Conservation (phyloP, 2,113 vertebrate genomes). For the Pavo muticus region DNA sequence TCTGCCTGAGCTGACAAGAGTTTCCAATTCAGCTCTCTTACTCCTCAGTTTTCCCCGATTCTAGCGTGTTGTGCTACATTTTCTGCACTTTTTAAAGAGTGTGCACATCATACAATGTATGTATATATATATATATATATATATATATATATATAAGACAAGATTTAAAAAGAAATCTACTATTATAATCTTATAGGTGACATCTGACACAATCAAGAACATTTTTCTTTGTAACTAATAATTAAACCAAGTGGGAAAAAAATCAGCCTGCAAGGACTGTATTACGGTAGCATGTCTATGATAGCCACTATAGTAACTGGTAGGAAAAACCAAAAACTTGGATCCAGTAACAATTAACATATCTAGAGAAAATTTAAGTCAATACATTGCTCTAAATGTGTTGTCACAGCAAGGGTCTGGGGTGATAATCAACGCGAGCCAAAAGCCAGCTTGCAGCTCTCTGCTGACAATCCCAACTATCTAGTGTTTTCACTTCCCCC, state of each 20-base stretch:
- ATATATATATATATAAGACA: neutral
- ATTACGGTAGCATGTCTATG: rapidly evolving
- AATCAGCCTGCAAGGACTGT: neutral
- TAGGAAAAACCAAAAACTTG: neutral
- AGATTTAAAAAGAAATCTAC: neutral
- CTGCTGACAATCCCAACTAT: neutral
- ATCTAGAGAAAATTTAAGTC: neutral
- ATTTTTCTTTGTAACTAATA: neutral
- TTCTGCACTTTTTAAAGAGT: neutral
- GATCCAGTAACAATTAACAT: neutral
- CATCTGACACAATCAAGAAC: neutral
- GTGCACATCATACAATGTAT: neutral
- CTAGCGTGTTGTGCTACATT: neutral
- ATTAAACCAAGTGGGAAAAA: neutral
- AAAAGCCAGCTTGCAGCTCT: neutral
- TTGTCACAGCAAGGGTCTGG: rapidly evolving
- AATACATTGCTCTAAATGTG: neutral
- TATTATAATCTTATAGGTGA: neutral
- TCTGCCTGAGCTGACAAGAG: constrained; percentile 19
- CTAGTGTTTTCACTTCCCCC: neutral
- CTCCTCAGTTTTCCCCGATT: neutral
- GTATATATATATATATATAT: neutral
- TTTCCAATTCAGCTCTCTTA: constrained; percentile 10
- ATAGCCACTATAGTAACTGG: neutral
- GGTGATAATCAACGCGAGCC: neutral